Conservation (phyloP, 2,888 invertebrate genomes). For the Beris morrisii region DNA sequence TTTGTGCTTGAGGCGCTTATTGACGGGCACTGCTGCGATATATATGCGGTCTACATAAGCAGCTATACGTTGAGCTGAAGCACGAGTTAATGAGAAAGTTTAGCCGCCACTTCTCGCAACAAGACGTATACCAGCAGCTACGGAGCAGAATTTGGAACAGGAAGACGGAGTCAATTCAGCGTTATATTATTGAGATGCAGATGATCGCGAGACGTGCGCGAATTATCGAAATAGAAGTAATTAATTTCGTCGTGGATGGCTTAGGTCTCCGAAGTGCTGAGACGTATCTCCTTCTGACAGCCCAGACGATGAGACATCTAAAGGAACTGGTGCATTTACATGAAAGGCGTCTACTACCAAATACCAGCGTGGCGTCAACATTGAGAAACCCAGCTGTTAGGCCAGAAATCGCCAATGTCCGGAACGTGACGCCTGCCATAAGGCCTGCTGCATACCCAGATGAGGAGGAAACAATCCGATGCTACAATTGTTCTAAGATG, state of each 20-base stretch:
- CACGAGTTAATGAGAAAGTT: slow-evolving; percentile 23
- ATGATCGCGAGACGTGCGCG: slow-evolving; percentile 28
- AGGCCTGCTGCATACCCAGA: background rate
- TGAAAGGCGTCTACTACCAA: slow-evolving; percentile 18
- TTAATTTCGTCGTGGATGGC: slow-evolving; percentile 30
- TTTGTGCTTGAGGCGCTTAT: slow-evolving; percentile 1
- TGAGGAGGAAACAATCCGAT: background rate
- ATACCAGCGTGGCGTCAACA: too few species aligned
- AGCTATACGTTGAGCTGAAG: slow-evolving; percentile 24
- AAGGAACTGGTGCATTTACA: slow-evolving; percentile 23
- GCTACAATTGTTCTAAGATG: background rate
- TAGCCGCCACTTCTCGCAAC: slow-evolving; percentile 6
- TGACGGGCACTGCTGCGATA: slow-evolving; percentile 14
- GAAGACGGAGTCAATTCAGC: slow-evolving; percentile 20
- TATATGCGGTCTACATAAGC: slow-evolving; percentile 19
- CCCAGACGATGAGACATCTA: slow-evolving; percentile 25
- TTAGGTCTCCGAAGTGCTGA: slow-evolving; percentile 35
- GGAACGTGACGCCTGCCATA: too few species aligned
- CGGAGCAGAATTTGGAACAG: slow-evolving; percentile 3
- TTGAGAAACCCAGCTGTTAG: background rate
- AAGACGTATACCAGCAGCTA: slow-evolving; percentile 28
- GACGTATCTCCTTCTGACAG: slow-evolving; percentile 16
- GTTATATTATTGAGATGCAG: slow-evolving; percentile 35
- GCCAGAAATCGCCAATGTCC: background rate
- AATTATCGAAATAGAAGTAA: slow-evolving; percentile 29